Conservation (phyloP, 2,797 vertebrate species). For the Catamblyrhynchus diadema region DNA sequence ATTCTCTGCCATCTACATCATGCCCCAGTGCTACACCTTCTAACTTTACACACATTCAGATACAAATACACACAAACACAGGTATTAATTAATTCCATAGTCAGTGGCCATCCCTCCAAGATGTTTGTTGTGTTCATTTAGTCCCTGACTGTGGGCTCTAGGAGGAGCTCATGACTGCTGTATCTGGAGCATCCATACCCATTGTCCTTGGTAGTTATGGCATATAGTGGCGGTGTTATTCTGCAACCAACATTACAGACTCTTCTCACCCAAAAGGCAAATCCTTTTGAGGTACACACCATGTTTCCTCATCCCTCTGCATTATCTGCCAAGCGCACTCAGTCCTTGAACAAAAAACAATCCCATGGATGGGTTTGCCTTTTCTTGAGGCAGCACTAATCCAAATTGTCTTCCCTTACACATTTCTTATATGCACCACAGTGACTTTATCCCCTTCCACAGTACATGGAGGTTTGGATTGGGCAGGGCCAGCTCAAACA, state of each 20-base stretch:
- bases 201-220: not conserved
- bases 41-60: not conserved
- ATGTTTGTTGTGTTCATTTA: not conserved
- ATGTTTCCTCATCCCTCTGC: not conserved
- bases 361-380: not conserved
- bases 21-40: not conserved
- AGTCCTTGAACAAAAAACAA: not conserved
- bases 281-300: not conserved
- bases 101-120: accelerated
- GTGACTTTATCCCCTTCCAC: not conserved
- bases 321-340: not conserved
- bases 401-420: not conserved
- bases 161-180: accelerated
- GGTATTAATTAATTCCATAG: not conserved
- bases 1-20: not conserved
- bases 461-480: not conserved
- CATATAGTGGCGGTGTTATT: not conserved
- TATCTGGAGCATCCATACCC: not conserved
- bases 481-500: not conserved
- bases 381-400: not conserved
- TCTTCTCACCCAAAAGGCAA: not conserved
- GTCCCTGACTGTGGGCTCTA: not conserved
- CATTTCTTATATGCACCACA: not conserved
- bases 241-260: not conserved
- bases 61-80: not conserved